Evolutionary conservation across 2,888 invertebrate species (phyloP).

Genomic region (Microplitis deprimator): DNA sequence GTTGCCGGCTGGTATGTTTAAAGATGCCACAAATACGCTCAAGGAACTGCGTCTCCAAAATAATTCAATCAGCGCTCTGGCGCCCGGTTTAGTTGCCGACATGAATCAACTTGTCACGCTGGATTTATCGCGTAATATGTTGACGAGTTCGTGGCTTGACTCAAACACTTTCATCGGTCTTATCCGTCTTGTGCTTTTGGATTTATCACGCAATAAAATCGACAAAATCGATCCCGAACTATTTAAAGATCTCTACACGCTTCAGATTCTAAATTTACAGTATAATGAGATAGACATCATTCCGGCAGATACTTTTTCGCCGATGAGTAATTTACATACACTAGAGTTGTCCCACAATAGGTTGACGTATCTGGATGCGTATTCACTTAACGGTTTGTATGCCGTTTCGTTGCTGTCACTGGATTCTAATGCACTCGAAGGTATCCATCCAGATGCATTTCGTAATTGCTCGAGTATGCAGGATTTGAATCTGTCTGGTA

Average conservation of each 20-base stretch:
- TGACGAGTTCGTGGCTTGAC: constrained; percentile 90
- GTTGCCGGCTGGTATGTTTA: constrained; percentile 88
- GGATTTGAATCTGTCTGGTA: constrained; percentile 91
- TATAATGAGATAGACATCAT: constrained; percentile 88
- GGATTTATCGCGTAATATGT: constrained; percentile 87
- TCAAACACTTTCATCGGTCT: constrained; percentile 88
- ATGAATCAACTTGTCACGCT: constrained; percentile 88
- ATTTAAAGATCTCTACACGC: constrained; percentile 88
- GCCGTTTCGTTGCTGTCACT: constrained; percentile 88
- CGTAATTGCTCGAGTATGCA: constrained; percentile 91
- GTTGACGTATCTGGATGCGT: constrained; percentile 87
- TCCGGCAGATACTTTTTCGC: constrained; percentile 89
- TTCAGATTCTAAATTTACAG: constrained; percentile 90
- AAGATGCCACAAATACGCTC: constrained; percentile 83
- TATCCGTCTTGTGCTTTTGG: constrained; percentile 88
- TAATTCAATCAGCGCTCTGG: constrained; percentile 89
- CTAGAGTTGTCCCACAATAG: constrained; percentile 89
- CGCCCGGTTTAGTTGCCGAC: constrained; percentile 88
- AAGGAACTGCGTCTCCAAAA: constrained; percentile 93
- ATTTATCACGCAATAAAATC: constrained; percentile 88
- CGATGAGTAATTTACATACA: constrained; percentile 93
- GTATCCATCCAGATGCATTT: constrained; percentile 90
- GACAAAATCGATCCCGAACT: constrained; percentile 86
- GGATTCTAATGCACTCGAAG: constrained; percentile 88
- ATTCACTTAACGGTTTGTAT: constrained; percentile 89